These are phyloP conservation scores for Aleiodes alternator DNA, from an alignment of 2,888 invertebrate species.

Conservation along the genomic window DNA sequence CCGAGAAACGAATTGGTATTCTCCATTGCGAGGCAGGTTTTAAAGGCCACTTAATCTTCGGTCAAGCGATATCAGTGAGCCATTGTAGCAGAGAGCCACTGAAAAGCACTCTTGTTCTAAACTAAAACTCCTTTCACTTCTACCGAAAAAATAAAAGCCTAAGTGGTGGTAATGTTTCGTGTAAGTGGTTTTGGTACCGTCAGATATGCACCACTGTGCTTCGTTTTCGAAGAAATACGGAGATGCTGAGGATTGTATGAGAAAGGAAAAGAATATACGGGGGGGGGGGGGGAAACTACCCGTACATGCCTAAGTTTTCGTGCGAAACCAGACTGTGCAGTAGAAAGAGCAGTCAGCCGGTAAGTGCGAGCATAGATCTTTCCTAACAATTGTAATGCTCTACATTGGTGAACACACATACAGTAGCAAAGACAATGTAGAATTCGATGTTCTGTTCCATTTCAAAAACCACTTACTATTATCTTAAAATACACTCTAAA, in stretches of 20 bases:
- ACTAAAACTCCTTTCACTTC: background rate
- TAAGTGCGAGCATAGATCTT: conserved; percentile 62
- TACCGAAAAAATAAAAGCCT: conserved; percentile 5
- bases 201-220: conserved; percentile 32
- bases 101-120: conserved; percentile 24
- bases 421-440: background rate
- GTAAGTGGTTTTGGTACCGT: conserved; percentile 31
- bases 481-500: conserved; percentile 8
- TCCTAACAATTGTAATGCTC: conserved; percentile 51
- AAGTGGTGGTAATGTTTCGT: conserved; percentile 39
- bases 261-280: conserved; percentile 4
- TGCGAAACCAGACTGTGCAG: conserved; percentile 5
- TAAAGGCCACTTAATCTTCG: conserved; percentile 29
- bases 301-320: conserved; percentile 16
- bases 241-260: background rate
- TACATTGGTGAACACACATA: background rate
- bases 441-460: conserved; percentile 37
- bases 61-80: conserved; percentile 19
- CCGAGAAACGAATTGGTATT: conserved; percentile 12
- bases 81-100: conserved; percentile 1
- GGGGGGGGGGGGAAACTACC: background rate
- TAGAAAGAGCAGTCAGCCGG: conserved; percentile 55
- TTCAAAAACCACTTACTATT: conserved; percentile 11
- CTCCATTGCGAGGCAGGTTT: conserved; percentile 11
- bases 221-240: conserved; percentile 3